Conservation (phyloP, 2,888 invertebrate species). For the Mythimna impura region DNA sequence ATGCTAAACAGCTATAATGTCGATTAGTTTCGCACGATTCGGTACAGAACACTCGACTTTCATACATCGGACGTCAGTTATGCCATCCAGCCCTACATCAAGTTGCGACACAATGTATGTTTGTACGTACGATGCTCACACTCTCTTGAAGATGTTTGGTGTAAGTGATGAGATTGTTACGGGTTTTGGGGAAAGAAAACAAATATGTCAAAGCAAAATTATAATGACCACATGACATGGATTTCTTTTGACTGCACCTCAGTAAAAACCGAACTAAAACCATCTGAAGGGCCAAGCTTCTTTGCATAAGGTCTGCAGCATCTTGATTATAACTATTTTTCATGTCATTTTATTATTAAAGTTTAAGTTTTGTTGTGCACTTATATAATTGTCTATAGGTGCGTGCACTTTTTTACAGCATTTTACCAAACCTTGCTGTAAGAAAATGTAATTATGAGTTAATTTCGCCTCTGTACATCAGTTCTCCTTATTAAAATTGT, state of each 20-base stretch:
- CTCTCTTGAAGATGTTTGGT: conserved; percentile 35
- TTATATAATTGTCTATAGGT: too few relatives aligned
- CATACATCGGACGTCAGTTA: conserved; percentile 61
- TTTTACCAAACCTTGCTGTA: too few relatives aligned
- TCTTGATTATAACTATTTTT: too few relatives aligned
- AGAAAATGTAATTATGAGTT: too few relatives aligned
- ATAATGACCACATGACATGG: not conserved
- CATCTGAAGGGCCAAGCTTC: too few relatives aligned
- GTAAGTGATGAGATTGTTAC: conserved; percentile 33
- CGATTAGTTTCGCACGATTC: conserved; percentile 72
- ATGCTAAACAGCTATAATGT: conserved; percentile 63
- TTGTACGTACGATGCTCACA: conserved; percentile 42
- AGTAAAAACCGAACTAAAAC: not conserved
- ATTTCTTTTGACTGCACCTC: too few relatives aligned
- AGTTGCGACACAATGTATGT: conserved; percentile 61
- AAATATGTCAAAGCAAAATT: not conserved
- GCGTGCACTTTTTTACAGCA: too few relatives aligned
- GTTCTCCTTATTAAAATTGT: too few relatives aligned
- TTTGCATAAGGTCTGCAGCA: too few relatives aligned
- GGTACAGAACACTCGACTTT: conserved; percentile 63
- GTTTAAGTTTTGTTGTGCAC: too few relatives aligned
- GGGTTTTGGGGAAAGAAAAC: conserved; percentile 4
- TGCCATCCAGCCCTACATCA: conserved; percentile 58
- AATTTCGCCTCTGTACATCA: too few relatives aligned
- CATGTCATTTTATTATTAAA: too few relatives aligned